These are phyloP conservation scores for Zaprionus camerounensis DNA, from an alignment of 1,140 invertebrate genomes.

Conservation along the genomic window DNA sequence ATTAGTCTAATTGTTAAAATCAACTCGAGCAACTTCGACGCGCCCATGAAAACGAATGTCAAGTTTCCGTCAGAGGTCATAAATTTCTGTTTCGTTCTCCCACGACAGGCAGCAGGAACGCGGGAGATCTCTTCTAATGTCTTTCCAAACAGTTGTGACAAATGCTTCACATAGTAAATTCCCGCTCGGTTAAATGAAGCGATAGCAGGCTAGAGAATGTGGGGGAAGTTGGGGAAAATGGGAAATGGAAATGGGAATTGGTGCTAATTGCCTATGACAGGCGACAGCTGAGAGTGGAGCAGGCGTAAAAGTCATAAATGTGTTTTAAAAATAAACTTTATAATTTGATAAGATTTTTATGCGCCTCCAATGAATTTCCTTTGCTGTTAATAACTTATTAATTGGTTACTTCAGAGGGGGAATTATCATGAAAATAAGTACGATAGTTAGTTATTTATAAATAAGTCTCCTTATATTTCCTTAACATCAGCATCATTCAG, in stretches of 20 bases:
- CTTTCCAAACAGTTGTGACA: slow-evolving; percentile 75
- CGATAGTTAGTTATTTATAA: too few species aligned
- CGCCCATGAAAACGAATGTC: slow-evolving; percentile 73
- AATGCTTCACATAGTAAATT: slow-evolving; percentile 56
- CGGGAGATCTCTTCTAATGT: slow-evolving; percentile 59
- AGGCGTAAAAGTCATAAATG: not conserved
- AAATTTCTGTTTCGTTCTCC: slow-evolving; percentile 54
- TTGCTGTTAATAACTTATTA: not conserved
- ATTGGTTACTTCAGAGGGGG: not conserved
- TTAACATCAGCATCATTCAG: too few species aligned
- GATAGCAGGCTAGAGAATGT: slow-evolving; percentile 22
- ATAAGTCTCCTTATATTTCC: too few species aligned
- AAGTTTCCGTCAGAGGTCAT: slow-evolving; percentile 71
- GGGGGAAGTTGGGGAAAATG: not conserved
- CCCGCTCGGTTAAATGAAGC: slow-evolving; percentile 43
- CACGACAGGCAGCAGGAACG: not conserved
- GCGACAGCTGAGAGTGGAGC: slow-evolving; percentile 1
- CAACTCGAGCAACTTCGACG: slow-evolving; percentile 45
- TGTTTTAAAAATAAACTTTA: slow-evolving; percentile 22
- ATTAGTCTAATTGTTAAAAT: slow-evolving; percentile 81
- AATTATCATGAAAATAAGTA: not conserved
- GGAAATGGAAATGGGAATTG: slow-evolving; percentile 18
- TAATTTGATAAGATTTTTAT: not conserved
- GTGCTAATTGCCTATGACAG: slow-evolving; percentile 45
- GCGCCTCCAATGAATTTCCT: not conserved